Conservation (phyloP, 1,140 invertebrate species). For the Lasioglossum albipes region DNA sequence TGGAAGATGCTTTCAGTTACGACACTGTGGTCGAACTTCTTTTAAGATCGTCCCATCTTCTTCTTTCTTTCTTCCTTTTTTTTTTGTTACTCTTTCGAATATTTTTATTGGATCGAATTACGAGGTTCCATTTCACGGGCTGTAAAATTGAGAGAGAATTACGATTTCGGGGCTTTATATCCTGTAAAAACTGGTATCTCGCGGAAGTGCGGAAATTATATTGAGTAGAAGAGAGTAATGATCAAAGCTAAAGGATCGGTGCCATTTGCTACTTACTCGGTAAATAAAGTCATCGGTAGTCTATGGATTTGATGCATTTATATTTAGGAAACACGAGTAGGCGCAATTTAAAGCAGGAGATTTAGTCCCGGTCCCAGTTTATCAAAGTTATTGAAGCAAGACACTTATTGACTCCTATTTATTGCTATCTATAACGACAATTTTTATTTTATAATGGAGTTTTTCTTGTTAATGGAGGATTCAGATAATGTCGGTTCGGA, state of each 20-base stretch:
- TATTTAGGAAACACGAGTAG: no score
- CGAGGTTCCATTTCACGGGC: constrained; percentile 6
- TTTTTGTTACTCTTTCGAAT: constrained; percentile 2
- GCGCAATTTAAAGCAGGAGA: no score
- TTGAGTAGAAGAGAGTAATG: neutral
- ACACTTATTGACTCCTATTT: no score
- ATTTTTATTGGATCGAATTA: constrained; percentile 12
- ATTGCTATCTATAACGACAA: no score
- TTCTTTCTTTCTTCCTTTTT: neutral
- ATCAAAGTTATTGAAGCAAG: no score
- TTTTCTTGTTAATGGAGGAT: no score
- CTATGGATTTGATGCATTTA: no score
- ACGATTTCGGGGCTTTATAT: constrained; percentile 2
- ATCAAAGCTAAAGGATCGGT: neutral
- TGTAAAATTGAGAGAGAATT: constrained; percentile 17
- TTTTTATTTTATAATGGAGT: no score
- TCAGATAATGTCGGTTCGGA: no score
- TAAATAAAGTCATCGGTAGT: neutral
- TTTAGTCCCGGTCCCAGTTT: no score
- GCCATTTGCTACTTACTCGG: no score
- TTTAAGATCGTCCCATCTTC: neutral
- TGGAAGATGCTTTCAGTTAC: constrained; percentile 4
- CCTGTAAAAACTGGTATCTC: neutral
- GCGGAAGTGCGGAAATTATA: neutral
- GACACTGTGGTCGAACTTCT: neutral